Conservation (phyloP, 2,797 vertebrate genomes). For the Paguma larvata region DNA sequence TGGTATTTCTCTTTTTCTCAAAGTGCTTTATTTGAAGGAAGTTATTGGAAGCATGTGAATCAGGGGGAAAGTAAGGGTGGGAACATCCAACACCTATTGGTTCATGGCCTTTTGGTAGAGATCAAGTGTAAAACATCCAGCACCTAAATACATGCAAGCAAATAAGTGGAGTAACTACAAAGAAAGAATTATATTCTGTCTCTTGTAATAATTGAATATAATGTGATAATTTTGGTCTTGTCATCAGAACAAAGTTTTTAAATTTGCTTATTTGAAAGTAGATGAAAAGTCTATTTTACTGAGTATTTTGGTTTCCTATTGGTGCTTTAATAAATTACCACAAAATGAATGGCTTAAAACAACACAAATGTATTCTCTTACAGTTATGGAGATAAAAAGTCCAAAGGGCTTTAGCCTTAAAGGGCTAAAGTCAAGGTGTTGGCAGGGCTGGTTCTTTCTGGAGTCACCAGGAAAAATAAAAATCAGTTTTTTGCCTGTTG, state of each 20-base stretch:
- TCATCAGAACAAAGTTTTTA: background rate
- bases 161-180: slow-evolving; percentile 4
- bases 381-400: background rate
- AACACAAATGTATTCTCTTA: background rate
- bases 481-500: background rate
- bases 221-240: background rate
- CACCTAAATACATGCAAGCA: background rate
- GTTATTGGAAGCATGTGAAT: slow-evolving; percentile 1
- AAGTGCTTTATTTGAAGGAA: slow-evolving; percentile 8
- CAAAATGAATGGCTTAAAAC: background rate
- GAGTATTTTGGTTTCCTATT: background rate
- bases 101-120: background rate
- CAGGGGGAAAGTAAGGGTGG: background rate
- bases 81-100: background rate
- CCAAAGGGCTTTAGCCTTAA: background rate
- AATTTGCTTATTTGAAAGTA: background rate
- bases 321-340: background rate
- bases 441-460: background rate
- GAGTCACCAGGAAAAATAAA: background rate
- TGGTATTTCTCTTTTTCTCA: background rate
- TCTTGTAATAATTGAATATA: background rate
- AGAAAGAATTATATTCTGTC: background rate
- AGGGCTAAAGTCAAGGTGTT: background rate
- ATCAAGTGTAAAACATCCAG: background rate
- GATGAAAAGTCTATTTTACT: background rate